These are phyloP conservation scores for Micromussa lordhowensis DNA, from an alignment of 92 coral and sea anemone species.

Conservation along the genomic window DNA sequence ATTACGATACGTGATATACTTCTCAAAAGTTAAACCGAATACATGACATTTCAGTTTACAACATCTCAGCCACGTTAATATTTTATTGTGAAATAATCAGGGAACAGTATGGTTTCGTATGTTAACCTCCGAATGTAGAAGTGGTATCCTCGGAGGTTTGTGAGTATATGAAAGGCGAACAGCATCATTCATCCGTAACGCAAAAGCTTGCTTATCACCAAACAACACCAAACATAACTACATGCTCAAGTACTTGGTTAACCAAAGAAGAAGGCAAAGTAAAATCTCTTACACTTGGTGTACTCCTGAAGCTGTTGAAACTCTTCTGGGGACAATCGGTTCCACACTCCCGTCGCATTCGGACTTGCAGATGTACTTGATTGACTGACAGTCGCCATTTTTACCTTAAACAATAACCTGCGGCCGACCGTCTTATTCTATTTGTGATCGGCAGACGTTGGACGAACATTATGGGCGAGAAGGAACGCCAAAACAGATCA, in stretches of 20 bases:
- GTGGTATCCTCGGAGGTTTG: background rate
- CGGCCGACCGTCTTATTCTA: constrained; percentile 32
- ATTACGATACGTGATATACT: too few relatives aligned
- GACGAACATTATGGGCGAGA: constrained; percentile 64
- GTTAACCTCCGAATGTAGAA: constrained; percentile 7
- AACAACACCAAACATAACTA: constrained; percentile 19
- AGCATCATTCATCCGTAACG: constrained; percentile 31
- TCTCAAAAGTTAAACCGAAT: constrained; percentile 6
- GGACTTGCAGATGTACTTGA: constrained; percentile 75
- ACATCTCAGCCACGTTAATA: constrained; percentile 2
- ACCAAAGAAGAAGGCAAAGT: constrained; percentile 52
- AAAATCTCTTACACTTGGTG: constrained; percentile 94
- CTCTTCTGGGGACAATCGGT: constrained; percentile 96
- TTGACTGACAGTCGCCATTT: constrained; percentile 73
- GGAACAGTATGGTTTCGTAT: constrained; percentile 8
- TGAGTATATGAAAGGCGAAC: background rate
- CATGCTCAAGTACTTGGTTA: constrained; percentile 56
- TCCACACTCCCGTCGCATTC: constrained; percentile 96
- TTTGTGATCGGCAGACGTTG: constrained; percentile 29
- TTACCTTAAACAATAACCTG: constrained; percentile 59
- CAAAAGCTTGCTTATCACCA: constrained; percentile 13
- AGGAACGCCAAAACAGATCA: constrained; percentile 62
- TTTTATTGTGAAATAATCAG: constrained; percentile 16
- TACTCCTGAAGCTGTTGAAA: constrained; percentile 99
- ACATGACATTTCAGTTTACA: background rate